Percentiles rank a stretch among this genome's conserved stretches.
These are phyloP conservation scores for Listronotus bonariensis DNA, from an alignment of 1,140 invertebrate species.

Conservation along the genomic window DNA sequence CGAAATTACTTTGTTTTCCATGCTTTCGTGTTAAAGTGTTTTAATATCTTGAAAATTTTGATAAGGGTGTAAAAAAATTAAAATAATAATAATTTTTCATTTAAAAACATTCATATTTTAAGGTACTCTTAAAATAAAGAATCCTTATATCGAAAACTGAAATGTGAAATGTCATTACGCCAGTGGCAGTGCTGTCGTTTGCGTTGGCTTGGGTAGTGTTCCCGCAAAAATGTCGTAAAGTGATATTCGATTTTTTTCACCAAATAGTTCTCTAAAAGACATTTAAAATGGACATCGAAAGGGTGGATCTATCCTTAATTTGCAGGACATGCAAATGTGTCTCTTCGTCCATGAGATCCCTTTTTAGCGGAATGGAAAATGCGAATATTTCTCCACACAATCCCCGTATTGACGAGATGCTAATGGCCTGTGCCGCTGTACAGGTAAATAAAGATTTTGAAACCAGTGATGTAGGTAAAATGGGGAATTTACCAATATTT, in stretches of 20 bases:
- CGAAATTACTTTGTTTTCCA: too few species aligned
- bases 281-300: conserved; percentile 31
- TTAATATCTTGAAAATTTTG: too few species aligned
- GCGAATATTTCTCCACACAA: conserved; percentile 40
- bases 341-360: conserved; percentile 41
- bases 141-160: background rate
- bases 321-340: conserved; percentile 51
- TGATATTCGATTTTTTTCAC: conserved; percentile 26
- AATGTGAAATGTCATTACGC: conserved; percentile 35
- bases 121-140: background rate
- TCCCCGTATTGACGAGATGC: conserved; percentile 55
- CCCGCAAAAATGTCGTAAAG: conserved; percentile 39
- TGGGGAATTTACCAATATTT: conserved; percentile 2
- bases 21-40: too few species aligned
- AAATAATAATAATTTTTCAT: too few species aligned
- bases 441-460: conserved; percentile 46
- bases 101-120: too few species aligned
- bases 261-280: conserved; percentile 4
- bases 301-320: conserved; percentile 36
- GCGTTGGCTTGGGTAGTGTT: conserved; percentile 46
- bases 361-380: conserved; percentile 46
- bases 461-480: conserved; percentile 13
- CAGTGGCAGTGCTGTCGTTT: conserved; percentile 48
- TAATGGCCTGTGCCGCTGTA: conserved; percentile 54
- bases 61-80: too few species aligned